Base-by-base conservation (phyloP, 2,113 vertebrate genomes). In the Psilopsiagon aurifrons region DNA sequence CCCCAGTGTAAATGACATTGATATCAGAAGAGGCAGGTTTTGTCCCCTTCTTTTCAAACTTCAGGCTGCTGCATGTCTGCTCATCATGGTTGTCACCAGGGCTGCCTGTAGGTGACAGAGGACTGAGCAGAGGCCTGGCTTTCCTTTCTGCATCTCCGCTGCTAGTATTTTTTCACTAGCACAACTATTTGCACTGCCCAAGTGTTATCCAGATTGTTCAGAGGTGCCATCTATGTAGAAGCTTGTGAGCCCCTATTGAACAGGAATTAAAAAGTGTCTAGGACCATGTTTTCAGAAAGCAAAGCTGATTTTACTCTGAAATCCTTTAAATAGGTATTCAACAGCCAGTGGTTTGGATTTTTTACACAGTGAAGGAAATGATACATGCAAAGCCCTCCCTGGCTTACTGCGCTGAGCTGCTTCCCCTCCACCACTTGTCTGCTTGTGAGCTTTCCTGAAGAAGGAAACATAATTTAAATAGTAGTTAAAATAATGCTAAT, bases 21-120 rank as follows among this genome's bases (percentile, higher is more conserved):
- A 35, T 24, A 22, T 35, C 33, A 35, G 69, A 82, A 31, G 75
- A 18, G 13, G 62, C 0, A 20, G 41, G 18, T 23, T 35, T 59
- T 33, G 29, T 67, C 27, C 16, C 69, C 12, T 68, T 77, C 54
- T 83, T 70, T 59, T 94, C 86, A 75, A 96, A 96, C 20, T 57
- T 75, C 78, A 96, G 79, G 46, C 70, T 85, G 62, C 55, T 67
- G 4, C 94, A 96, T 70, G 83, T 94, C 70, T 81, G 31, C 20
- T 94, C 94, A 62, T 92, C 33, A 31, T 46, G 23, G 29, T 66
- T 46, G 44, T 60, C 68, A 44, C 64, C 0, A 7, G 19, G 19
- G 66, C 29, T 47, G 37, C 86, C 94, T 94, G 83, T 79, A 85
- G 55, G 44, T 27, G 70, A 95, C 17, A 87, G 4, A 82, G 17